These are phyloP conservation scores for Actias luna DNA, from an alignment of 2,888 invertebrate species.

Conservation along the genomic window DNA sequence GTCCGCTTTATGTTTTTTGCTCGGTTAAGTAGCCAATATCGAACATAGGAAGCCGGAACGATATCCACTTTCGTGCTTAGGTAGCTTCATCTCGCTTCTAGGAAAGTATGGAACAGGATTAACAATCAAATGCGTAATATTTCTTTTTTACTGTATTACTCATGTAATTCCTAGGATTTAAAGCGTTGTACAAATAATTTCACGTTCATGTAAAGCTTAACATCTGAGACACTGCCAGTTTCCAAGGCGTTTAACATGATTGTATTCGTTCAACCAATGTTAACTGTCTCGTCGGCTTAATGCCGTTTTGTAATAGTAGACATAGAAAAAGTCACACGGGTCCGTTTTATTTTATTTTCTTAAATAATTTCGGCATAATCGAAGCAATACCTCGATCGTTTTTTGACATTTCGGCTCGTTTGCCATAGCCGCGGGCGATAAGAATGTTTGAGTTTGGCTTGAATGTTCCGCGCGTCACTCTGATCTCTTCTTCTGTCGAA, in stretches of 20 bases:
- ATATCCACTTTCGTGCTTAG: too few relatives aligned
- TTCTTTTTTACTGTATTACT: not conserved
- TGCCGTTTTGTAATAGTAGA: conserved; percentile 31
- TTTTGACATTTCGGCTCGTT: conserved; percentile 37
- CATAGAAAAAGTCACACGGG: conserved; percentile 30
- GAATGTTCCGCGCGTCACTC: conserved; percentile 66
- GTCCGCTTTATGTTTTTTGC: too few relatives aligned
- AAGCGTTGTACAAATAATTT: conserved; percentile 25
- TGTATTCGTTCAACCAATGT: conserved; percentile 27
- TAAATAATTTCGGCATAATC: conserved; percentile 38
- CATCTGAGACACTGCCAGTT: conserved; percentile 27
- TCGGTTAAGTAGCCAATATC: too few relatives aligned
- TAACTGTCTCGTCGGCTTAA: conserved; percentile 24
- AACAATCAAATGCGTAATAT: not conserved
- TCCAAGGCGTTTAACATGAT: conserved; percentile 34
- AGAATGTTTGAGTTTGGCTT: conserved; percentile 66
- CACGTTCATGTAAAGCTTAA: conserved; percentile 31
- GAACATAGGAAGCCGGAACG: too few relatives aligned
- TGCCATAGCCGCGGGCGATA: conserved; percentile 70
- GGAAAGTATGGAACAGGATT: too few relatives aligned
- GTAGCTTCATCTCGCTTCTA: too few relatives aligned
- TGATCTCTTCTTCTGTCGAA: conserved; percentile 69
- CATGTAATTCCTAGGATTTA: conserved; percentile 16
- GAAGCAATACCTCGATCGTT: conserved; percentile 40
- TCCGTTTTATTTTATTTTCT: conserved; percentile 28